A percentile compares a stretch with the other conserved stretches of the same genome.
Evolutionary conservation across 2,888 invertebrate genomes (phyloP).

Genomic region (Dasysyrphus albostriatus): DNA sequence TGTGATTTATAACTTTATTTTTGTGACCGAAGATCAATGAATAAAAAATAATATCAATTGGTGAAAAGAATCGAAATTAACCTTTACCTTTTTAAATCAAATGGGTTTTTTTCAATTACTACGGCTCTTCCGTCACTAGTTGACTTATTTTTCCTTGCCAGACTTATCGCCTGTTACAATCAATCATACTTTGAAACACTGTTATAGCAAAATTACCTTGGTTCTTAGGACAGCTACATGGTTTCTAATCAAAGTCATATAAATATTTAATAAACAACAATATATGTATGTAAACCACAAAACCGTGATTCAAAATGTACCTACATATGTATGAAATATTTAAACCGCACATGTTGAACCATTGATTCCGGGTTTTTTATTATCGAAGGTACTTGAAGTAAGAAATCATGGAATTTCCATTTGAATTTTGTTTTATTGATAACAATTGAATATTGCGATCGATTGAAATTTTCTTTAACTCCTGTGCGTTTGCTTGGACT

Average conservation of each 20-base stretch:
- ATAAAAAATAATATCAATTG: not conserved
- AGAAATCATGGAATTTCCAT: conserved; percentile 68
- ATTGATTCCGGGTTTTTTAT: conserved; percentile 51
- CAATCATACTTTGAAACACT: not conserved
- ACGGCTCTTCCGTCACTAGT: too few relatives aligned
- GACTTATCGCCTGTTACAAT: not conserved
- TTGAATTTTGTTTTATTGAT: conserved; percentile 43
- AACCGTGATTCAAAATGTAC: conserved; percentile 14
- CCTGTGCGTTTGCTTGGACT: conserved; percentile 18
- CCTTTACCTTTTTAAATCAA: not conserved
- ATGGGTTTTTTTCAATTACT: not conserved
- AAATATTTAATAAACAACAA: conserved; percentile 10
- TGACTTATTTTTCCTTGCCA: not conserved
- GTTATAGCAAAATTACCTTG: not conserved
- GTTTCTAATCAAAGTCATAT: not conserved
- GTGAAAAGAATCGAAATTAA: not conserved
- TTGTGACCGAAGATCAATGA: not conserved
- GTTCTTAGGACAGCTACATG: not conserved
- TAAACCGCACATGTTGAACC: conserved; percentile 10
- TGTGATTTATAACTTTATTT: not conserved
- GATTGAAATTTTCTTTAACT: conserved; percentile 38
- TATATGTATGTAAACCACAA: not conserved
- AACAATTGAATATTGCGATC: conserved; percentile 53
- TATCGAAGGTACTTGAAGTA: conserved; percentile 30
- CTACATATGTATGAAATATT: conserved; percentile 14